Percentiles rank a stretch among this genome's conserved stretches.
These are phyloP conservation scores for Punctoribates punctum DNA, from an alignment of 2,888 invertebrate genomes.

Conservation along the genomic window DNA sequence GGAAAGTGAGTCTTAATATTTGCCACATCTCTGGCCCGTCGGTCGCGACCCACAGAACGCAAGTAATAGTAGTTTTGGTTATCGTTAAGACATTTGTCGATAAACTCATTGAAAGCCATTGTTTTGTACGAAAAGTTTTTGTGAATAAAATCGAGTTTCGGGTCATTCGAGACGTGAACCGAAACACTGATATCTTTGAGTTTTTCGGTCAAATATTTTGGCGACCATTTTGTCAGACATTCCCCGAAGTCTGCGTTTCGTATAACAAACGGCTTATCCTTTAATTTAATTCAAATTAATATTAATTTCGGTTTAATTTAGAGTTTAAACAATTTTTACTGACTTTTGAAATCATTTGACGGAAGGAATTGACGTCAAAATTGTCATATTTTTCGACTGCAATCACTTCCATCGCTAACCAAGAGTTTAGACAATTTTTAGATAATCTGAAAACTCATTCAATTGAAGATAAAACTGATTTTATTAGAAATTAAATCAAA, in stretches of 20 bases:
- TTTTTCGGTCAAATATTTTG: slow-evolving; percentile 54
- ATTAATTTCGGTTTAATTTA: too few relatives aligned
- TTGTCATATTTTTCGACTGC: slow-evolving; percentile 15
- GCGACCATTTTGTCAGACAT: slow-evolving; percentile 56
- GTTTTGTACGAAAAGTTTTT: slow-evolving; percentile 59
- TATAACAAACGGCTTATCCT: slow-evolving; percentile 54
- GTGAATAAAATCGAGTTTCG: slow-evolving; percentile 57
- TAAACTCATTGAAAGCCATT: slow-evolving; percentile 55
- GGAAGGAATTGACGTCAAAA: slow-evolving; percentile 4
- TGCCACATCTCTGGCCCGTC: slow-evolving; percentile 57
- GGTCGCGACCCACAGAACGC: slow-evolving; percentile 57
- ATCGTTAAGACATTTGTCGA: slow-evolving; percentile 53
- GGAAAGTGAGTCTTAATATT: slow-evolving; percentile 57
- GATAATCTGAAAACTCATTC: too few relatives aligned
- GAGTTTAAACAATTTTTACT: not conserved
- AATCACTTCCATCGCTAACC: not conserved
- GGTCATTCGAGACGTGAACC: slow-evolving; percentile 56
- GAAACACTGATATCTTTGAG: slow-evolving; percentile 55
- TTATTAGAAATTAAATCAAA: too few relatives aligned
- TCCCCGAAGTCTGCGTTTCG: slow-evolving; percentile 56
- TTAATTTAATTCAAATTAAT: not conserved
- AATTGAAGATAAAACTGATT: too few relatives aligned
- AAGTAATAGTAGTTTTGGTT: slow-evolving; percentile 53
- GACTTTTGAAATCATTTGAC: slow-evolving; percentile 2
- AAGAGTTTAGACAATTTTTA: too few relatives aligned